Evolutionary conservation across 2,888 invertebrate genomes (phyloP).

Genomic region (Lasioglossum figueresi): DNA sequence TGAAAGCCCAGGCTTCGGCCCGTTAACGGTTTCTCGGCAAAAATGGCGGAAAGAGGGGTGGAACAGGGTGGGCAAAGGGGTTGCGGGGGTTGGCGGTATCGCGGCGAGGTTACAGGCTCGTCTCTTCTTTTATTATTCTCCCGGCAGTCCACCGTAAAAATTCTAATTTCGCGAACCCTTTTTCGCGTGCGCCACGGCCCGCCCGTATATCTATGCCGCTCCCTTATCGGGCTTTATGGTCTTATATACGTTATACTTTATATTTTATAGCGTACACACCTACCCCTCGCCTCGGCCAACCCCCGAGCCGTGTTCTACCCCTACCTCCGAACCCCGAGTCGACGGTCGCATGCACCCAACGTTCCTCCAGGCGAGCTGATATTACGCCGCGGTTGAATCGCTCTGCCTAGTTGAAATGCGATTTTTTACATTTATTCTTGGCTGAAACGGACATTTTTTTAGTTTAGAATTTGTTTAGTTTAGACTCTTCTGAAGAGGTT

Average conservation of each 20-base stretch:
- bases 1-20: not conserved
- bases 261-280: conserved; percentile 77
- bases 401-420: conserved; percentile 42
- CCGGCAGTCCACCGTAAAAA: conserved; percentile 75
- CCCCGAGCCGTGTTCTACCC: conserved; percentile 1
- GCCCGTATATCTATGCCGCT: conserved; percentile 74
- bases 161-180: conserved; percentile 78
- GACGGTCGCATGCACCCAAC: conserved; percentile 63
- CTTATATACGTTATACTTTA: conserved; percentile 79
- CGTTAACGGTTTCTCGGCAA: not conserved
- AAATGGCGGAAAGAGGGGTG: not conserved
- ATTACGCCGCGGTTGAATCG: not conserved
- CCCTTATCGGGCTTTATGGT: conserved; percentile 80
- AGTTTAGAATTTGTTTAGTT: not conserved
- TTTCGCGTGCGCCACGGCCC: conserved; percentile 65
- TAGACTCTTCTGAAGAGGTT: not conserved
- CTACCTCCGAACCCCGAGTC: not conserved
- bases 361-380: conserved; percentile 3
- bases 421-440: conserved; percentile 35
- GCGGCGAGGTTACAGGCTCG: conserved; percentile 58
- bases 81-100: conserved; percentile 7
- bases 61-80: not conserved
- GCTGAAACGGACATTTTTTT: not conserved
- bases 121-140: conserved; percentile 66
- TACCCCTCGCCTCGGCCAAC: conserved; percentile 27